Conservation (phyloP, 2,797 vertebrate species). For the Notolepis coatsorum region DNA sequence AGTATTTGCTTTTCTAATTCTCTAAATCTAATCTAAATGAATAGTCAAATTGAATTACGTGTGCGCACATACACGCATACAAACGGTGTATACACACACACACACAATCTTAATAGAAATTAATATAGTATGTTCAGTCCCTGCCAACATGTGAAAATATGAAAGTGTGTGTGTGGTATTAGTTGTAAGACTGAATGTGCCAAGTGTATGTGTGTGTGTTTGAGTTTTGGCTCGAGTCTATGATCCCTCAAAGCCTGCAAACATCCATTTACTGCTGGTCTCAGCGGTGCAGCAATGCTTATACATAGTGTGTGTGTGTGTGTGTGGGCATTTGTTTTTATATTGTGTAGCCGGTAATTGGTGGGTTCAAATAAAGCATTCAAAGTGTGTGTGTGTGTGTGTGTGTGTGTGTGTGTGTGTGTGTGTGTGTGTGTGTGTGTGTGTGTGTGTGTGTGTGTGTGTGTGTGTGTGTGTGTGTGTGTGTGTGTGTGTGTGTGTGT, state of each 20-base stretch:
- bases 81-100: slow-evolving; percentile 22
- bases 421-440: slow-evolving; percentile 8
- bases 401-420: slow-evolving; percentile 8
- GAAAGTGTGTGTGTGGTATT: slow-evolving; percentile 34
- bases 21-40: too few relatives aligned
- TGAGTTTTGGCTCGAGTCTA: slow-evolving; percentile 52
- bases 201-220: slow-evolving; percentile 65
- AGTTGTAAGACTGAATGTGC: slow-evolving; percentile 40
- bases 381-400: not conserved
- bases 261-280: slow-evolving; percentile 42
- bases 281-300: slow-evolving; percentile 54
- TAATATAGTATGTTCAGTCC: too few relatives aligned
- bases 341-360: too few relatives aligned
- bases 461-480: slow-evolving; percentile 11
- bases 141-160: slow-evolving; percentile 9
- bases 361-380: too few relatives aligned
- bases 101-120: too few relatives aligned
- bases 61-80: not conserved
- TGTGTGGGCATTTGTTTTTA: too few relatives aligned
- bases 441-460: slow-evolving; percentile 5
- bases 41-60: too few relatives aligned
- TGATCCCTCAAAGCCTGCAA: slow-evolving; percentile 37
- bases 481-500: slow-evolving; percentile 13
- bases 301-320: slow-evolving; percentile 41
- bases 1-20: not conserved